Evolutionary conservation across 2,888 invertebrate genomes (phyloP), one percentile per base, ranked within the genome.

Genomic region (Lepas anatifera): DNA sequence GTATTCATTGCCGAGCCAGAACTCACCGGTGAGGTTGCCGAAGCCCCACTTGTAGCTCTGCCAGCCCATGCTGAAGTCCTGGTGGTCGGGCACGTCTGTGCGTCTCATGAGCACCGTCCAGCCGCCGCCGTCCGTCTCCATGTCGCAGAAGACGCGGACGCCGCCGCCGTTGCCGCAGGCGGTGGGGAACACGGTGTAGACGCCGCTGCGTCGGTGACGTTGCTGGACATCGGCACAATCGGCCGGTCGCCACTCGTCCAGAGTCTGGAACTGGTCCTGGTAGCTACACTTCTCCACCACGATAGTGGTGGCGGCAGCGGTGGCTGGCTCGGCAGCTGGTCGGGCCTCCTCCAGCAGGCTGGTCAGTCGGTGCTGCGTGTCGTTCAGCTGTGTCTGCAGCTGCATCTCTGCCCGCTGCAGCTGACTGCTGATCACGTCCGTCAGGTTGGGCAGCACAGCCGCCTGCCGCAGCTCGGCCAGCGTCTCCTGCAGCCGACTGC

Each of bases 41-140:
- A 94, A 94, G 1, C 94, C 94, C 77, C 92, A 92, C 79, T 93
- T 92, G 80, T 94, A 94, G 77, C 93, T 92, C 70, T 89, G 87
- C 93, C 94, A 94, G 79, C 92, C 92, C 1, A 92, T 83, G 80
- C 92, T 93, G 82, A 94, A 94, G 79, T 92, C 93, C 80, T 93
- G 93, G 0, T 92, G 84, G 29, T 91, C 87, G 0, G 92, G 92
- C 77, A 87, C 91, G 79, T 94, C 92, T 77, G 93, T 92, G 72
- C 94, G 84, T 29, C 93, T 84, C 83, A 94, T 93, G 75, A 94
- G 92, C 2, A 94, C 94, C 81, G 92, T 94, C 94, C 94, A 94
- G 70, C 94, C 94, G 71, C 94, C n/a, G n/a, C n/a, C n/a, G n/a
- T n/a, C n/a, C n/a, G n/a, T n/a, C n/a, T n/a, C n/a, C n/a, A n/a